A percentile compares a stretch with the other conserved stretches of the same genome.
Conservation (phyloP, 2,113 vertebrate species). For the Calcarius ornatus region DNA sequence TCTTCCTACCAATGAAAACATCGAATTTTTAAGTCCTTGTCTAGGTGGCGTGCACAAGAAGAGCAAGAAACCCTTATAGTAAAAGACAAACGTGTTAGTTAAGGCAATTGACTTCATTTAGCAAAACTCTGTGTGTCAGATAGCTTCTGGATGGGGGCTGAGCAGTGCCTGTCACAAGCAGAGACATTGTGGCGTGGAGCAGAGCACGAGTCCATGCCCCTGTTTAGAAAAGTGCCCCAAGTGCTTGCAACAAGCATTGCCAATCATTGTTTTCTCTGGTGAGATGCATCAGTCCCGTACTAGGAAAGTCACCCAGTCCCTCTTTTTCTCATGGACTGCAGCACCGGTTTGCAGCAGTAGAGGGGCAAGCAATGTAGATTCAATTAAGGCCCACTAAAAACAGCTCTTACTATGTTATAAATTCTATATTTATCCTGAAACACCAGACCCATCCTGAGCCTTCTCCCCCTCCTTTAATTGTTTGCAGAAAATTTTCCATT, state of each 20-base stretch:
- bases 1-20: background rate
- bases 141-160: background rate
- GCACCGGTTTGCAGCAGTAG: background rate
- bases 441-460: conserved; percentile 50
- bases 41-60: background rate
- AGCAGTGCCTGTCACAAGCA: background rate
- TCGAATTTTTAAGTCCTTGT: background rate
- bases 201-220: background rate
- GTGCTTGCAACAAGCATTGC: background rate
- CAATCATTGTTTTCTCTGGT: conserved; percentile 42
- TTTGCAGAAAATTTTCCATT: conserved; percentile 73
- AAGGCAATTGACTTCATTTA: background rate
- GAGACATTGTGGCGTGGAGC: background rate
- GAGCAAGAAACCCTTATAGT: background rate
- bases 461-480: conserved; percentile 60
- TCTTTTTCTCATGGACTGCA: conserved; percentile 31
- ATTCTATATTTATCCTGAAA: conserved; percentile 74
- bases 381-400: conserved; percentile 72
- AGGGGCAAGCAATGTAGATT: conserved; percentile 64
- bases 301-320: conserved; percentile 10
- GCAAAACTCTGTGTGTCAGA: background rate
- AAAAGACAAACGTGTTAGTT: background rate
- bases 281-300: background rate
- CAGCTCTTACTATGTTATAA: conserved; percentile 74
- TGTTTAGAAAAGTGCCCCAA: conserved; percentile 27